Conservation (phyloP, 2,888 invertebrate genomes). For the Tiphia femorata region DNA sequence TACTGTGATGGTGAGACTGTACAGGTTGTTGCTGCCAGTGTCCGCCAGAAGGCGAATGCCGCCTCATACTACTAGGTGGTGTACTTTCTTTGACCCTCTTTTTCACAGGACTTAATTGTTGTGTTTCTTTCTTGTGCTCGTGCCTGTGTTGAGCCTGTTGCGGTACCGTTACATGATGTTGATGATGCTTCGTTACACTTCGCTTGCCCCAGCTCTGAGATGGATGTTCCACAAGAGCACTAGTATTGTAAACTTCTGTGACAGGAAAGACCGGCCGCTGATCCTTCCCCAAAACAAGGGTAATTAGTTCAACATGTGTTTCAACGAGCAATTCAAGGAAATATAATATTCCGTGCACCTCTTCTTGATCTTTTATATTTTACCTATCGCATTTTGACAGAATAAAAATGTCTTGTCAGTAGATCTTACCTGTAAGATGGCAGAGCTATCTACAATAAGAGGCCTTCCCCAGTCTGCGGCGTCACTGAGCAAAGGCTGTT, state of each 20-base stretch:
- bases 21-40: constrained; percentile 66
- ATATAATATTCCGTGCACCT: not conserved
- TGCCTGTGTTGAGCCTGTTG: constrained; percentile 73
- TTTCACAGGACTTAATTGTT: constrained; percentile 95
- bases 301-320: constrained; percentile 31
- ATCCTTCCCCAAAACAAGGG: constrained; percentile 68
- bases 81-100: constrained; percentile 97
- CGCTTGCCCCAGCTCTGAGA: constrained; percentile 70
- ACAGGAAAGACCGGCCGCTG: constrained; percentile 76
- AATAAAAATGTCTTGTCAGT: no score
- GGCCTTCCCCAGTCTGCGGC: constrained; percentile 81
- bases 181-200: constrained; percentile 73
- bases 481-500: constrained; percentile 74
- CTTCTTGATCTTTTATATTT: no score
- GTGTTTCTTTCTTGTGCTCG: constrained; percentile 84
- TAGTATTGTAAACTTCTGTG: constrained; percentile 73
- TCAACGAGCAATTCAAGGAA: not conserved
- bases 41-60: constrained; percentile 65
- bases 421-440: constrained; percentile 77
- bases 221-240: constrained; percentile 71
- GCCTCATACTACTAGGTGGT: constrained; percentile 75
- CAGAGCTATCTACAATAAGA: constrained; percentile 82
- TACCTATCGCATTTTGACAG: no score
- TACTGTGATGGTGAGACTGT: constrained; percentile 54
- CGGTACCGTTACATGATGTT: constrained; percentile 74